Conservation (phyloP, 2,888 invertebrate species). For the Dusona sp. region DNA sequence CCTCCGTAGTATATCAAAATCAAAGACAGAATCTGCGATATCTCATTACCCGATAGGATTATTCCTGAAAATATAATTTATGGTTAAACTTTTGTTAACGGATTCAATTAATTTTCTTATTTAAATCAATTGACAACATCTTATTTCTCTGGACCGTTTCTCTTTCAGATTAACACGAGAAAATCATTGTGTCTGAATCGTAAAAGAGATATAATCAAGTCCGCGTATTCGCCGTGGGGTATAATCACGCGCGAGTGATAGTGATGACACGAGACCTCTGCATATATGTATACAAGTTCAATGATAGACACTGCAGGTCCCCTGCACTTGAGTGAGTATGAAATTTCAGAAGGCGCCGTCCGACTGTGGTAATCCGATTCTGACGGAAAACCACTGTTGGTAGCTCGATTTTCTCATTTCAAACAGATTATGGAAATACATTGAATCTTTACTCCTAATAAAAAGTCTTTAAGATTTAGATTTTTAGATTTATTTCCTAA, state of each 20-base stretch:
- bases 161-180: background rate
- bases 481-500: background rate
- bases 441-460: background rate
- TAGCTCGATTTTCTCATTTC: constrained; percentile 33
- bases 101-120: background rate
- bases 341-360: constrained; percentile 59
- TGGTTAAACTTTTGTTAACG: background rate
- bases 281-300: constrained; percentile 5
- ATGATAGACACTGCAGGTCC: background rate
- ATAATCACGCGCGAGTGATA: constrained; percentile 25
- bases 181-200: background rate
- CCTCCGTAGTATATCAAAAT: constrained; percentile 88
- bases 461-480: background rate
- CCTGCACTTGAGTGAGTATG: constrained; percentile 33
- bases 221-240: background rate
- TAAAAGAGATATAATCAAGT: background rate
- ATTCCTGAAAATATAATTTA: constrained; percentile 85
- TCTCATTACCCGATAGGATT: constrained; percentile 89
- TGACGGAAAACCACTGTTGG: constrained; percentile 49
- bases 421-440: background rate
- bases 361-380: constrained; percentile 58
- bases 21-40: constrained; percentile 89
- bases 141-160: background rate
- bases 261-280: constrained; percentile 28
- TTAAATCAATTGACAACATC: background rate